Evolutionary conservation across 2,113 vertebrate genomes (phyloP), one percentile per base, ranked within the genome.

Genomic region (Corynorhinus townsendii): DNA sequence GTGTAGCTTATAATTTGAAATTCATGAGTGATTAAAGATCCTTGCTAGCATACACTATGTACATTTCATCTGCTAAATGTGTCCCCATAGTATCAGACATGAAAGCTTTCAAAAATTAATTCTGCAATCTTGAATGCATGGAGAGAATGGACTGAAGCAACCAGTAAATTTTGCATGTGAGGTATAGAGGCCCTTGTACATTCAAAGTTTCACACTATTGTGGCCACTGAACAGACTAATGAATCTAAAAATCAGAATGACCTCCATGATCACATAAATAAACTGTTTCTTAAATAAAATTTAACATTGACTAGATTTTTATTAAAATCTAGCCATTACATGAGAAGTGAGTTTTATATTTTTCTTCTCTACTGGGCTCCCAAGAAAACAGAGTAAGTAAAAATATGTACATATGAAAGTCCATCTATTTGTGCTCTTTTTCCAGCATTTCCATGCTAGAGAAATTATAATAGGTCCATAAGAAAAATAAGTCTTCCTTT

Each of bases 401-500:
- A 93, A 87, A 89, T 83, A 85, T 15, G 26, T 33, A 43, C 28
- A 68, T 20, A 54, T 59, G 26, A 40, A 94, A 97, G 49, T 64
- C 17, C 35, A 83, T 68, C 35, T 49, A 71, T 24, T 28, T 84
- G 38, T 54, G 59, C 5, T 89, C n/a, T 17, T 87, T 92, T 90
- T 33, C 77, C 22, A 56, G 79, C n/a, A 82, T 19, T 83, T 73
- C 33, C 38, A 69, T 20, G 26, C 33, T 30, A 76, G 43, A 69
- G 30, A 93, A 90, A 94, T 79, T 83, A 47, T 71, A 82, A 73
- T 38, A 83, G 64, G 69, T 72, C 52, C n/a, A 24, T 35, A 26
- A 93, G 64, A 87, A 93, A 97, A 88, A 19, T 30, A 81, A 73
- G 6, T 69, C 14, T 86, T 84, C 14, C 64, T 79, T 86, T 52